These are phyloP conservation scores for Drosophila diplacantha DNA, from an alignment of 2,888 invertebrate genomes.

Conservation along the genomic window DNA sequence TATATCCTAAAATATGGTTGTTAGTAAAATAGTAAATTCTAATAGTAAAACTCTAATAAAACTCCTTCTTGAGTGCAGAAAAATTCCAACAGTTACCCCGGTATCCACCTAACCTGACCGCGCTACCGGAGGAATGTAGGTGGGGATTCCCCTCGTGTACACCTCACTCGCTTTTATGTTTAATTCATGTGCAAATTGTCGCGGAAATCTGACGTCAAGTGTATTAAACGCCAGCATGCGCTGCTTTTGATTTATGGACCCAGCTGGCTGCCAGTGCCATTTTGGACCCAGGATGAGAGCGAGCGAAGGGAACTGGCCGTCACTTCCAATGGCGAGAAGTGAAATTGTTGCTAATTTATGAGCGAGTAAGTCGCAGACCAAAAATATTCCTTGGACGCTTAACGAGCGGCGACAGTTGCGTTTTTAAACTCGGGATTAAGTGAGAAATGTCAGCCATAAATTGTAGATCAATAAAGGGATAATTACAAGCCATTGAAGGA, in stretches of 20 bases:
- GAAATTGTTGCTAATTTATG: constrained; percentile 68
- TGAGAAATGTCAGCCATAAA: constrained; percentile 18
- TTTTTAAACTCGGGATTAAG: constrained; percentile 24
- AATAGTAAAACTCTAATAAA: not conserved
- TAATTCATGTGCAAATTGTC: constrained; percentile 71
- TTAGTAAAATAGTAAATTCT: too few species aligned
- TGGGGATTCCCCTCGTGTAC: constrained; percentile 34
- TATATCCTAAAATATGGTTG: not conserved
- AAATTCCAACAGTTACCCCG: not conserved
- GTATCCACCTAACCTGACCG: not conserved
- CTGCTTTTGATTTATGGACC: constrained; percentile 68
- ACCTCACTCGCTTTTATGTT: constrained; percentile 66
- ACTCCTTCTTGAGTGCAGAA: constrained; percentile 2
- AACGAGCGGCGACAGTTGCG: constrained; percentile 52
- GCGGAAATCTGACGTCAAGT: constrained; percentile 71
- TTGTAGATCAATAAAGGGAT: constrained; percentile 19
- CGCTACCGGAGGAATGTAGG: not conserved
- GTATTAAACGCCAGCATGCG: constrained; percentile 61
- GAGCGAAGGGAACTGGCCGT: constrained; percentile 45
- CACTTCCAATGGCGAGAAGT: constrained; percentile 62
- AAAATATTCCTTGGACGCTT: constrained; percentile 39
- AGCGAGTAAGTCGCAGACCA: constrained; percentile 40
- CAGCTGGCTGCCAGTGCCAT: constrained; percentile 55
- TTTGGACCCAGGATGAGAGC: constrained; percentile 8
- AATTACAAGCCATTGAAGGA: not conserved